Evolutionary conservation across 2,888 invertebrate genomes (phyloP).

Genomic region (Amitus sp.): DNA sequence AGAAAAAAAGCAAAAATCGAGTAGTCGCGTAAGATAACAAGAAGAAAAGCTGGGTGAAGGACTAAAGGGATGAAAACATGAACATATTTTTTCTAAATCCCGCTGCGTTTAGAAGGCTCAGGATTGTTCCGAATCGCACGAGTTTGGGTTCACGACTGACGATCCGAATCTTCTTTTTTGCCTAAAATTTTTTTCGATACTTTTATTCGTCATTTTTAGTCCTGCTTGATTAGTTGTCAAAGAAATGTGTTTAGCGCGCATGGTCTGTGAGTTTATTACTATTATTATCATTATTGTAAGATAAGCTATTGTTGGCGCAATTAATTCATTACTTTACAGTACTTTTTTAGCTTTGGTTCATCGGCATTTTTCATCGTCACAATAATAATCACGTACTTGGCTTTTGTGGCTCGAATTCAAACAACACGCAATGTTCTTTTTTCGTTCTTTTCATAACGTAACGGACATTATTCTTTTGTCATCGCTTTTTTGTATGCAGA

Average conservation of each 20-base stretch:
- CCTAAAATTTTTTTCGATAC: background rate
- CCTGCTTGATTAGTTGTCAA: conserved; percentile 57
- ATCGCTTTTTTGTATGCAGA: background rate
- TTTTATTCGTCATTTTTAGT: conserved; percentile 46
- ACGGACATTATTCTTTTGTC: conserved; percentile 4
- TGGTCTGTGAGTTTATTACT: conserved; percentile 59
- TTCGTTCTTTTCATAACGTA: conserved; percentile 2
- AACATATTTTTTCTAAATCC: background rate
- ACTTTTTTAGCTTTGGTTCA: conserved; percentile 38
- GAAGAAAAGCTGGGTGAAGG: conserved; percentile 33
- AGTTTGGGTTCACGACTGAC: conserved; percentile 26
- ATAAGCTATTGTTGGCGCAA: conserved; percentile 27
- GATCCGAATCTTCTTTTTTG: conserved; percentile 13
- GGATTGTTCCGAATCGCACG: conserved; percentile 5
- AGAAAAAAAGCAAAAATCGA: background rate
- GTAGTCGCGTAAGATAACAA: conserved; percentile 12
- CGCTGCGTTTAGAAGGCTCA: background rate
- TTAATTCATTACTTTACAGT: conserved; percentile 36
- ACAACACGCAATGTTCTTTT: background rate
- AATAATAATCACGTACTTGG: background rate
- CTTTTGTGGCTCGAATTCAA: background rate
- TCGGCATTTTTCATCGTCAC: conserved; percentile 34
- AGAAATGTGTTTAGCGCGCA: conserved; percentile 60
- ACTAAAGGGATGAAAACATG: conserved; percentile 21
- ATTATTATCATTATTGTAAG: conserved; percentile 44